These are phyloP conservation scores for Charadrius vociferus DNA, from an alignment of 2,113 vertebrate species.

Conservation along the genomic window DNA sequence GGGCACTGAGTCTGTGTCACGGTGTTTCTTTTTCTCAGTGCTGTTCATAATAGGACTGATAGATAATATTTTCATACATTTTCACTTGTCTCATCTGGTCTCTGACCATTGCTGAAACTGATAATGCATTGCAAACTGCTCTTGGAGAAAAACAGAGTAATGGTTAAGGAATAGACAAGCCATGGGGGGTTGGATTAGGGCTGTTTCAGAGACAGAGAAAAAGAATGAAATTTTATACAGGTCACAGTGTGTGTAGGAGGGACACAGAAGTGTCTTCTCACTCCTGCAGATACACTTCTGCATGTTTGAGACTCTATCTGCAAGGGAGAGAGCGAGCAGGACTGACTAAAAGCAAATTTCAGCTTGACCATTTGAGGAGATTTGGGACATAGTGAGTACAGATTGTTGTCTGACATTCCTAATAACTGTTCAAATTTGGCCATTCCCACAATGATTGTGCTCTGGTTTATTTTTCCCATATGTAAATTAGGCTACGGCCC, in stretches of 20 bases:
- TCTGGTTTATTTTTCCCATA: constrained; percentile 1
- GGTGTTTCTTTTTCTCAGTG: background rate
- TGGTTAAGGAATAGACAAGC: background rate
- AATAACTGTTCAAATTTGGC: background rate
- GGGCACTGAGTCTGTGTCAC: background rate
- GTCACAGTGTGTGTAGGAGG: background rate
- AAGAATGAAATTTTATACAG: background rate
- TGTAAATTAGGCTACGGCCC: background rate
- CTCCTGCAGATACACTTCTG: background rate
- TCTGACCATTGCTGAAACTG: background rate
- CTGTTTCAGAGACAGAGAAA: background rate
- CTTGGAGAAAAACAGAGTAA: background rate
- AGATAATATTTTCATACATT: constrained; percentile 8
- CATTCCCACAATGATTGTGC: background rate
- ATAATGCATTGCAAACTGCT: background rate
- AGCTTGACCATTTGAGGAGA: background rate
- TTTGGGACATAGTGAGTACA: background rate
- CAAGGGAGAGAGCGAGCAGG: background rate
- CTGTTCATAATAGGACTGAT: background rate
- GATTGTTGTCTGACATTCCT: background rate
- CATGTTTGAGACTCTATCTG: background rate
- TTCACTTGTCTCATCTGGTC: background rate
- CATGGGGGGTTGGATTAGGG: background rate
- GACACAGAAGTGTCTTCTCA: background rate
- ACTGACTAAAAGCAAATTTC: background rate